phyloP scores from a whole-genome alignment of 1,140 invertebrate species.

The Drosophila ercepeae region DNA sequence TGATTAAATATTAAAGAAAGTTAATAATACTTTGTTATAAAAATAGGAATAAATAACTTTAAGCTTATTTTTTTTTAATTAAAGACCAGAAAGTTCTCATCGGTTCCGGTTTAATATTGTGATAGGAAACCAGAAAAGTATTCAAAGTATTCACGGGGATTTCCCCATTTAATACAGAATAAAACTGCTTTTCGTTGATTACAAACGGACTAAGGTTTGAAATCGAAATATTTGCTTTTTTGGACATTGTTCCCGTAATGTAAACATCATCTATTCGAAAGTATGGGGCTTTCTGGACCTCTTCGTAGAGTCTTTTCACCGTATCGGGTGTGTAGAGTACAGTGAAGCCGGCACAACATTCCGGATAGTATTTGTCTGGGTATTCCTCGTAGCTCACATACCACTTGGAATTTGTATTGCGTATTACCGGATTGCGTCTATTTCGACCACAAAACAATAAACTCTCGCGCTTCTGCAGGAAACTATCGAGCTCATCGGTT shows the following conservation, averaged over 20 bases:
- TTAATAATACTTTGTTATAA: no score
- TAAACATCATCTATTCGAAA: constrained; percentile 95
- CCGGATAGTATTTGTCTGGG: constrained; percentile 86
- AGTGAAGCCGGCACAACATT: constrained; percentile 90
- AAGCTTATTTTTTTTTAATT: not conserved
- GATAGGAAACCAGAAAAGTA: constrained; percentile 85
- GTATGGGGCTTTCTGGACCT: constrained; percentile 86
- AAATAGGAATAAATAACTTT: not conserved
- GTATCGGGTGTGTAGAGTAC: constrained; percentile 90
- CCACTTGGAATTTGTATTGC: constrained; percentile 90
- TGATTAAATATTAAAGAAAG: not conserved
- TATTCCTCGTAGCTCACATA: constrained; percentile 89
- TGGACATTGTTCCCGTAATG: constrained; percentile 89
- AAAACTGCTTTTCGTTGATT: constrained; percentile 69
- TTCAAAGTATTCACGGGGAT: constrained; percentile 29
- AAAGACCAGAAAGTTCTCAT: constrained; percentile 81
- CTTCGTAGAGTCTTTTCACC: constrained; percentile 86
- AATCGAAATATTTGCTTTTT: constrained; percentile 86
- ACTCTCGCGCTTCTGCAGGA: constrained; percentile 45
- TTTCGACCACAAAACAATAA: constrained; percentile 86
- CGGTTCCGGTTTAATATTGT: constrained; percentile 83
- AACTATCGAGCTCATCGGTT: not conserved
- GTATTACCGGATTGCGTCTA: constrained; percentile 84
- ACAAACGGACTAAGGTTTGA: constrained; percentile 84
- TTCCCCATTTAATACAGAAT: constrained; percentile 37